A percentile compares a stretch with the other conserved stretches of the same genome.
phyloP scores from a whole-genome alignment of 2,888 invertebrate species.

The Tillus elongatus region DNA sequence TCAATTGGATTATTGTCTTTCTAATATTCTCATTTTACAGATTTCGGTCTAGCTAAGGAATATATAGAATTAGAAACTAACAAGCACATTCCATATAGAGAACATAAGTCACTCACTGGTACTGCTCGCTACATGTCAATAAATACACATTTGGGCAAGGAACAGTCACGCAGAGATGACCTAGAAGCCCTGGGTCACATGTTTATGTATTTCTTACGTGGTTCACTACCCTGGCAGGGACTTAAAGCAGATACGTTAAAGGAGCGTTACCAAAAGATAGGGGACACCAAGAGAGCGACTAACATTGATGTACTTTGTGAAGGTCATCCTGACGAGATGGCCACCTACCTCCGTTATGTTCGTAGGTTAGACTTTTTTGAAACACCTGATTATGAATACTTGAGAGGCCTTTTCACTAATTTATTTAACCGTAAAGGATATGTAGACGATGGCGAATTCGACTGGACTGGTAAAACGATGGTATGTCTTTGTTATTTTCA shows the following conservation, averaged over 20 bases:
- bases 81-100: constrained; percentile 99
- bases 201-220: constrained; percentile 99
- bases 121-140: constrained; percentile 99
- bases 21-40: constrained; percentile 45
- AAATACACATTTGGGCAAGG: constrained; percentile 99
- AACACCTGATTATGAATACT: constrained; percentile 98
- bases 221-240: constrained; percentile 99
- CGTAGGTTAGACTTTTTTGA: constrained; percentile 97
- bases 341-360: constrained; percentile 96
- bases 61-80: constrained; percentile 99
- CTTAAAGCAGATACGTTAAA: constrained; percentile 98
- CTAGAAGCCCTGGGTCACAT: constrained; percentile 94
- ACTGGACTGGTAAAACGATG: constrained; percentile 80
- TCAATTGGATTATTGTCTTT: constrained; percentile 4
- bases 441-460: constrained; percentile 85
- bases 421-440: constrained; percentile 81
- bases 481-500: constrained; percentile 27
- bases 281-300: constrained; percentile 98
- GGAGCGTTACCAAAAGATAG: constrained; percentile 99
- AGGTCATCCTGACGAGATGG: constrained; percentile 91
- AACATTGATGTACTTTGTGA: constrained; percentile 90
- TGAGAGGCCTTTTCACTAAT: constrained; percentile 89
- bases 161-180: constrained; percentile 99
- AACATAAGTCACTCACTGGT: constrained; percentile 99
- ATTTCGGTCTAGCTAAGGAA: constrained; percentile 99